Evolutionary conservation across 2,888 invertebrate genomes (phyloP), one percentile per base, ranked within the genome.

Genomic region (Margaritifera margaritifera): DNA sequence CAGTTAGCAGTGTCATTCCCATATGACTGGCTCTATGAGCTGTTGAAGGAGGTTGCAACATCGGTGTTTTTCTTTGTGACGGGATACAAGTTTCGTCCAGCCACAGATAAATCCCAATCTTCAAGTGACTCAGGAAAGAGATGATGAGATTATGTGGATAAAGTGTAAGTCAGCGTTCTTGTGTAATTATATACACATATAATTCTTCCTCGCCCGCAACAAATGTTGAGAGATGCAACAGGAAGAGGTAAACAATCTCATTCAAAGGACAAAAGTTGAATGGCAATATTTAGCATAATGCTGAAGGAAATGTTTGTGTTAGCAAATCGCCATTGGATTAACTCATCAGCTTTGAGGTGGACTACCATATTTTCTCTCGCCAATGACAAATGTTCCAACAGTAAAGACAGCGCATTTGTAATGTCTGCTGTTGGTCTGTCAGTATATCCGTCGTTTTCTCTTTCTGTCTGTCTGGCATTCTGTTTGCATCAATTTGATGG

Each of bases 1-100:
- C 90, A 95, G 95, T 95, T 96, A 86, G 95, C 96, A n/a, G 95
- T 99, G 66, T 97, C 98, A 67, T 99, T 98, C 91, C 95, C 97
- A 89, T 96, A 96, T 88, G 95, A 95, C 84, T 99, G 99, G 99
- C 91, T 99, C 81, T 95, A 97, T 88, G 97, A 97, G 90, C 94
- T 98, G 94, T 97, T 97, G 91, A 93, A 94, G 66, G 98, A 99
- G 91, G 93, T 96, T 93, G 96, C 97, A 6, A 98, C 98, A 0
- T 95, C 97, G 84, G 93, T 96, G 64, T 99, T 99, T 92, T 99
- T 98, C 90, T 94, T 96, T 57, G 92, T 97, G 83, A 98, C 98
- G 19, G 98, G 97, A 11, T 97, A 96, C 90, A 98, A 89, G 92
- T 99, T 99, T 91, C 93, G 97, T 66, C 98, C 98, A 24, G 95